Percentiles rank a stretch among this genome's conserved stretches.
Evolutionary conservation across 1,140 invertebrate genomes (phyloP).

Genomic region (Cotesia glomerata): DNA sequence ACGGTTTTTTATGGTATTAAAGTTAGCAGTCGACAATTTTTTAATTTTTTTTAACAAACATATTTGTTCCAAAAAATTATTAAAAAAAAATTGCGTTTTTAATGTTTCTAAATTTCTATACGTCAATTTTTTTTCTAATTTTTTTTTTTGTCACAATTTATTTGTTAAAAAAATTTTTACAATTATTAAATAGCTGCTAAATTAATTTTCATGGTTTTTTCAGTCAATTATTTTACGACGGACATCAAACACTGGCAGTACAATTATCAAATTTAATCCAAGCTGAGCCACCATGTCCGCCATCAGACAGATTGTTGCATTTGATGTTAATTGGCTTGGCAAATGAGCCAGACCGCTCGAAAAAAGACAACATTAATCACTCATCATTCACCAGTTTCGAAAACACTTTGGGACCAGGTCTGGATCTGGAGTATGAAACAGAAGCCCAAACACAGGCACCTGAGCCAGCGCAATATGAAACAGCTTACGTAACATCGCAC

Average conservation of each 20-base stretch:
- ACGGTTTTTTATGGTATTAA: too few relatives aligned
- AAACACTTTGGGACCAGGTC: slow-evolving; percentile 80
- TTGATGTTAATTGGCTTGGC: slow-evolving; percentile 86
- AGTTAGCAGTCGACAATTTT: too few relatives aligned
- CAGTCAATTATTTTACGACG: slow-evolving; percentile 93
- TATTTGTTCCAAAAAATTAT: too few relatives aligned
- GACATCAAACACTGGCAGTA: slow-evolving; percentile 87
- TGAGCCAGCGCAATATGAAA: slow-evolving; percentile 95
- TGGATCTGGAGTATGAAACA: slow-evolving; percentile 96
- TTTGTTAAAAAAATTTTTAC: too few relatives aligned
- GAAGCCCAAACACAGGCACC: slow-evolving; percentile 89
- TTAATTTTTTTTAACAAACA: too few relatives aligned
- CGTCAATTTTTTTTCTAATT: too few relatives aligned
- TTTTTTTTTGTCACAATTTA: too few relatives aligned
- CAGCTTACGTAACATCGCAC: slow-evolving; percentile 98
- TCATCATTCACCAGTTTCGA: slow-evolving; percentile 69
- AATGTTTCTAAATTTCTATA: too few relatives aligned
- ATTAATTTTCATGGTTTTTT: slow-evolving; percentile 51
- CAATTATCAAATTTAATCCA: slow-evolving; percentile 81
- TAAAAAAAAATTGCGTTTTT: too few relatives aligned
- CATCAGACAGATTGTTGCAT: slow-evolving; percentile 90
- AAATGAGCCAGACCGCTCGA: slow-evolving; percentile 77
- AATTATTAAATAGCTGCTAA: not conserved
- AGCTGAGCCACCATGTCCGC: slow-evolving; percentile 90
- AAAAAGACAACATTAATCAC: slow-evolving; percentile 65